These are phyloP conservation scores for Drosophila histrio DNA, from an alignment of 2,888 invertebrate species.

Conservation along the genomic window DNA sequence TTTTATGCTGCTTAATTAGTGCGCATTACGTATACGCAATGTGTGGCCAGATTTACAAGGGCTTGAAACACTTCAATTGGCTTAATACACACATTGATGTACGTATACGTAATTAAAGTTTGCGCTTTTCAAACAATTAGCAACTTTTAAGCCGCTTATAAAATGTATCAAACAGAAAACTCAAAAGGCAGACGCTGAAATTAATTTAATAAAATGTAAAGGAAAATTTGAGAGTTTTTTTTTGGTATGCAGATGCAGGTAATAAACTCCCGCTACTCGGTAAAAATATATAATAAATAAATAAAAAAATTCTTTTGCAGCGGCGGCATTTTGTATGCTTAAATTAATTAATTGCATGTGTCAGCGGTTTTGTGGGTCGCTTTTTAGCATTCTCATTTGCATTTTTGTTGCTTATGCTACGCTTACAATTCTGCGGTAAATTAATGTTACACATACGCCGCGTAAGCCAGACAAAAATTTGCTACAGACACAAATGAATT, in stretches of 20 bases:
- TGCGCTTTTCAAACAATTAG: constrained; percentile 55
- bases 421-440: constrained; percentile 40
- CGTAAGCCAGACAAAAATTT: constrained; percentile 10
- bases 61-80: background rate
- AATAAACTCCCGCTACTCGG: background rate
- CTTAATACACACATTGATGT: background rate
- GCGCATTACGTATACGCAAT: constrained; percentile 4
- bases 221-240: no score
- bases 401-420: constrained; percentile 41
- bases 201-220: constrained; percentile 29
- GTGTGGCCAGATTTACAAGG: background rate
- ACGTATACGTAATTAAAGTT: constrained; percentile 18
- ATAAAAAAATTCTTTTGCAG: constrained; percentile 42
- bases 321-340: constrained; percentile 55
- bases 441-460: constrained; percentile 45
- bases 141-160: constrained; percentile 62
- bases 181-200: constrained; percentile 6
- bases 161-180: constrained; percentile 23
- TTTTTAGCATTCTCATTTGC: constrained; percentile 53
- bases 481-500: background rate
- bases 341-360: constrained; percentile 77
- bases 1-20: constrained; percentile 18
- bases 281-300: no score
- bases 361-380: constrained; percentile 64
- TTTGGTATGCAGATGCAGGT: background rate